Percentiles rank a stretch among this genome's conserved stretches.
Evolutionary conservation across 2,888 invertebrate genomes (phyloP).

Genomic region (Stenolophus ochropezus): DNA sequence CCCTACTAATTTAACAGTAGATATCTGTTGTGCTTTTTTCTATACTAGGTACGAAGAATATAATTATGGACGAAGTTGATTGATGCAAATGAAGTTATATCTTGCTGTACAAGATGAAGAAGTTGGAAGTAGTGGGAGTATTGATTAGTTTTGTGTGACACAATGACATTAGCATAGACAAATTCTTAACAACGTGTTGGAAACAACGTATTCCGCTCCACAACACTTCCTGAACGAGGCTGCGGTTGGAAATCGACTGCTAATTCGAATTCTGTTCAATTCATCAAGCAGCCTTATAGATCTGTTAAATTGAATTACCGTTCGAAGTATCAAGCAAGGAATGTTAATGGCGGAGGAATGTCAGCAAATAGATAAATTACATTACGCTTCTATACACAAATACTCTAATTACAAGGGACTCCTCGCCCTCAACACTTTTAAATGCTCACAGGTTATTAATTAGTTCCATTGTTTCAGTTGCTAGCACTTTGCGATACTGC

Average conservation of each 20-base stretch:
- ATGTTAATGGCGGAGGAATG: slow-evolving; percentile 48
- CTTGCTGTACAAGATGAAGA: too few relatives aligned
- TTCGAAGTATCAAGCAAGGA: slow-evolving; percentile 49
- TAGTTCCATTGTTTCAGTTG: slow-evolving; percentile 44
- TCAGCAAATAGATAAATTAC: slow-evolving; percentile 53
- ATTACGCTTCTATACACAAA: slow-evolving; percentile 50
- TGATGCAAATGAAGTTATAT: too few relatives aligned
- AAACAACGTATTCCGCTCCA: background rate
- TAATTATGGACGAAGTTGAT: too few relatives aligned
- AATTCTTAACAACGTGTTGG: background rate
- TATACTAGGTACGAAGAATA: too few relatives aligned
- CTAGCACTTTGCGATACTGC: slow-evolving; percentile 21
- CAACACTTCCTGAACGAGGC: background rate
- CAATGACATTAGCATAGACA: slow-evolving; percentile 8
- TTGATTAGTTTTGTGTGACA: background rate
- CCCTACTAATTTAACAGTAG: too few relatives aligned
- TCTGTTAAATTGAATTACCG: slow-evolving; percentile 50
- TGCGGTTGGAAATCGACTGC: slow-evolving; percentile 34
- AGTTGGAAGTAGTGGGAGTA: background rate
- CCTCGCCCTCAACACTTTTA: slow-evolving; percentile 8
- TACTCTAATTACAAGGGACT: slow-evolving; percentile 40
- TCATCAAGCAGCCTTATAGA: slow-evolving; percentile 50
- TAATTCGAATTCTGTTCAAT: slow-evolving; percentile 49
- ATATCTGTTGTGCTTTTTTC: too few relatives aligned
- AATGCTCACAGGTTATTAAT: slow-evolving; percentile 28